Percentiles rank a stretch among this genome's conserved stretches.
Evolutionary conservation across 2,888 invertebrate species (phyloP).

Genomic region (Eudasyphora cyanicolor): DNA sequence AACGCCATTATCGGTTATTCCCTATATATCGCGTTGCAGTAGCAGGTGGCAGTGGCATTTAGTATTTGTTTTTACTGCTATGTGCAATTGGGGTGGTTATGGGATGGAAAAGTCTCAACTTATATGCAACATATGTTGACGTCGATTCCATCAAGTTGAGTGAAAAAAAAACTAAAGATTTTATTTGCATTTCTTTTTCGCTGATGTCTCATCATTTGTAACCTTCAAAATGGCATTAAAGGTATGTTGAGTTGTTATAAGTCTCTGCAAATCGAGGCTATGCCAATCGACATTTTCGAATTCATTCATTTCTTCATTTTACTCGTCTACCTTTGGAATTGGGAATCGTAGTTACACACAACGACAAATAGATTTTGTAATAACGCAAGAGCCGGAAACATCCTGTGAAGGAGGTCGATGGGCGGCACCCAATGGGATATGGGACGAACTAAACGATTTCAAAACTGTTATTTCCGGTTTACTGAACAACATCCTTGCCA

Average conservation of each 20-base stretch:
- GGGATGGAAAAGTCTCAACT: not conserved
- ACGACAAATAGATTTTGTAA: slow-evolving; percentile 20
- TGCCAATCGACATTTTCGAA: not conserved
- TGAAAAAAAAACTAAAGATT: slow-evolving; percentile 5
- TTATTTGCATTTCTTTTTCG: not conserved
- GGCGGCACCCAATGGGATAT: not conserved
- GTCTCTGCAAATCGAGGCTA: not conserved
- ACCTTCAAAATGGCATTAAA: not conserved
- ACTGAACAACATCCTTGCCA: slow-evolving; percentile 26
- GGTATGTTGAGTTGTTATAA: not conserved
- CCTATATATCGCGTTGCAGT: not conserved
- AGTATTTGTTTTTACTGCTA: not conserved
- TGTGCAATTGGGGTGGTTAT: not conserved
- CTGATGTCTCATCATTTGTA: not conserved
- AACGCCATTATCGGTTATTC: not conserved
- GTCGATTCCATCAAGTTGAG: not conserved
- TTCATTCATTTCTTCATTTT: not conserved
- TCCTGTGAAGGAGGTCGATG: too few species aligned
- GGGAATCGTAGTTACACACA: not conserved
- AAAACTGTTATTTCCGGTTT: slow-evolving; percentile 31
- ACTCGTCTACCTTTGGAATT: not conserved
- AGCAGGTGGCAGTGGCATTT: slow-evolving; percentile 13
- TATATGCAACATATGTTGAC: slow-evolving; percentile 6
- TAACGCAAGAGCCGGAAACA: too few species aligned
- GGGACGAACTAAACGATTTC: slow-evolving; percentile 2